Conservation (phyloP, 2,888 invertebrate genomes). For the Beris chalybata region DNA sequence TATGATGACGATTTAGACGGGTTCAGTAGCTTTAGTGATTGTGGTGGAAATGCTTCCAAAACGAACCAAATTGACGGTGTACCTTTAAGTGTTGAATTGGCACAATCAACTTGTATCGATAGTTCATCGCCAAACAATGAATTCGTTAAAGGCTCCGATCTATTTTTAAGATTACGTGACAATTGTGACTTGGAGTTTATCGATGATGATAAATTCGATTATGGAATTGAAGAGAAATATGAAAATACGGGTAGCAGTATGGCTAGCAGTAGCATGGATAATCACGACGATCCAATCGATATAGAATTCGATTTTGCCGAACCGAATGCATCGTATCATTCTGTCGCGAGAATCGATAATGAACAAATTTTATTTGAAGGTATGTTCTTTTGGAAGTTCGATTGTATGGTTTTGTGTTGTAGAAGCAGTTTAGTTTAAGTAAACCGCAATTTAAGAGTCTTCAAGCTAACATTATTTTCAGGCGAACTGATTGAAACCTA, state of each 20-base stretch:
- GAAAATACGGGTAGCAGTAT: conserved; percentile 12
- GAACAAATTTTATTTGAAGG: conserved; percentile 54
- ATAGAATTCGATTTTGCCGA: conserved; percentile 34
- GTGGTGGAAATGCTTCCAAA: not conserved
- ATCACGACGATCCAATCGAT: not conserved
- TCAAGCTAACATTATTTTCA: too few relatives aligned
- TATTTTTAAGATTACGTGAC: conserved; percentile 39
- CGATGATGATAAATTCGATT: conserved; percentile 36
- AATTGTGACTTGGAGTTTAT: conserved; percentile 36
- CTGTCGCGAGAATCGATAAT: conserved; percentile 42
- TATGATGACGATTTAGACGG: conserved; percentile 37
- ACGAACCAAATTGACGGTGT: conserved; percentile 18
- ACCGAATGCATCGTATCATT: conserved; percentile 33
- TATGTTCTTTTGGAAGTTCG: conserved; percentile 38
- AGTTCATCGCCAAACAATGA: conserved; percentile 5
- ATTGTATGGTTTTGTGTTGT: not conserved
- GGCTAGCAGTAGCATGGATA: conserved; percentile 11
- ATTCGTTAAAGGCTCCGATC: conserved; percentile 37
- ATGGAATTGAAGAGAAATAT: conserved; percentile 25
- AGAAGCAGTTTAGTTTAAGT: not conserved
- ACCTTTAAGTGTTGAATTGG: conserved; percentile 40
- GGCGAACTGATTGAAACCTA: too few relatives aligned
- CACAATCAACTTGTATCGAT: conserved; percentile 26
- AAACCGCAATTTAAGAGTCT: too few relatives aligned
- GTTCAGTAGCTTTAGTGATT: conserved; percentile 25